Conservation (phyloP, 2,888 invertebrate species). For the Mythimna impura region DNA sequence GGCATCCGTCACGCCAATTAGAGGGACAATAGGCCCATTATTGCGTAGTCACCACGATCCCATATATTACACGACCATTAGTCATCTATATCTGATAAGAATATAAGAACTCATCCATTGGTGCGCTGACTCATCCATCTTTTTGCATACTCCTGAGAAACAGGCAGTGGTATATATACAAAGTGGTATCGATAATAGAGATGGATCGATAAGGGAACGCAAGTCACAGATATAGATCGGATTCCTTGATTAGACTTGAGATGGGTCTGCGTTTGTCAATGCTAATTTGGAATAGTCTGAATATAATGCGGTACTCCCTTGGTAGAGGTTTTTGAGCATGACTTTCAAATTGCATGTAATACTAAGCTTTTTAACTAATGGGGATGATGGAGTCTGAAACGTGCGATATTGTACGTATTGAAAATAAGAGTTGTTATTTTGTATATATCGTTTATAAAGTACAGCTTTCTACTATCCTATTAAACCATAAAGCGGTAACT, state of each 20-base stretch:
- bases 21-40: slow-evolving; percentile 70
- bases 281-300: slow-evolving; percentile 44
- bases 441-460: no score
- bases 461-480: no score
- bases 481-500: no score
- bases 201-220: slow-evolving; percentile 68
- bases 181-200: slow-evolving; percentile 67
- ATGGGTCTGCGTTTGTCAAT: slow-evolving; percentile 59
- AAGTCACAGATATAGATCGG: slow-evolving; percentile 70
- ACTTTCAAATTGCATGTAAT: slow-evolving; percentile 13
- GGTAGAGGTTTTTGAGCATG: slow-evolving; percentile 18
- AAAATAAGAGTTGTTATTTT: no score
- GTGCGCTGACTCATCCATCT: slow-evolving; percentile 76
- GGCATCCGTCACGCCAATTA: slow-evolving; percentile 76
- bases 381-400: neutral
- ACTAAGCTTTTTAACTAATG: slow-evolving; percentile 4
- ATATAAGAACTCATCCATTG: slow-evolving; percentile 71
- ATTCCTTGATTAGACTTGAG: slow-evolving; percentile 58
- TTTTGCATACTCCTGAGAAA: slow-evolving; percentile 76
- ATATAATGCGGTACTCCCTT: slow-evolving; percentile 9
- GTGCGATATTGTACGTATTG: no score
- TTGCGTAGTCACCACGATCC: slow-evolving; percentile 77
- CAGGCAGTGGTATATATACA: slow-evolving; percentile 54
- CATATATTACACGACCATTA: slow-evolving; percentile 74
- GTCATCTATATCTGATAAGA: slow-evolving; percentile 80